Evolutionary conservation across 2,797 vertebrate genomes (phyloP).

Genomic region (Gadopsis bispinosus): DNA sequence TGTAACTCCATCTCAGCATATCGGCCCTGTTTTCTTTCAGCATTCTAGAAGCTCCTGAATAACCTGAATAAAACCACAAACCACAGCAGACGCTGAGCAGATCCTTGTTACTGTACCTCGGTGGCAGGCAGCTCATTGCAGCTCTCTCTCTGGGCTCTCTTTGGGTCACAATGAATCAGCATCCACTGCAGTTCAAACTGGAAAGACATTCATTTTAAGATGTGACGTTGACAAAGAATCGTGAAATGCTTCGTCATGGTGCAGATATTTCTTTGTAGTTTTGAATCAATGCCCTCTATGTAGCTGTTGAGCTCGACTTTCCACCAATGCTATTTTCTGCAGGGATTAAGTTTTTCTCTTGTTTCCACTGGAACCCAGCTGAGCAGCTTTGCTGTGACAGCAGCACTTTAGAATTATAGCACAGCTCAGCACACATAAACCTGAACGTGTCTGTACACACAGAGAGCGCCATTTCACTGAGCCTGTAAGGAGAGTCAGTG

Average conservation of each 20-base stretch:
- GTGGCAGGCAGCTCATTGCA: slow-evolving; percentile 86
- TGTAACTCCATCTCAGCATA: slow-evolving; percentile 39
- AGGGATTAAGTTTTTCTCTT: slow-evolving; percentile 58
- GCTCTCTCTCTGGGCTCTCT: slow-evolving; percentile 88
- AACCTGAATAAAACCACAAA: slow-evolving; percentile 60
- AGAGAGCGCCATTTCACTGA: slow-evolving; percentile 38
- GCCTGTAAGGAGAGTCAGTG: slow-evolving; percentile 10
- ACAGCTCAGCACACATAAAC: slow-evolving; percentile 68
- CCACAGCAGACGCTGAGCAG: slow-evolving; percentile 60
- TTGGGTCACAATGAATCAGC: slow-evolving; percentile 89
- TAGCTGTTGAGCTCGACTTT: slow-evolving; percentile 51
- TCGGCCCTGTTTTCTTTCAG: slow-evolving; percentile 28
- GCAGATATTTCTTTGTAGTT: slow-evolving; percentile 24
- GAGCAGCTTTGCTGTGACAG: slow-evolving; percentile 71
- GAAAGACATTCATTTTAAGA: slow-evolving; percentile 38
- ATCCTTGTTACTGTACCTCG: slow-evolving; percentile 81
- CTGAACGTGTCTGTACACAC: slow-evolving; percentile 45
- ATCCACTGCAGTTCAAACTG: slow-evolving; percentile 91
- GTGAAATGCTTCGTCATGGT: not conserved
- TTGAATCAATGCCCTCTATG: slow-evolving; percentile 27
- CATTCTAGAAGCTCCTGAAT: slow-evolving; percentile 20
- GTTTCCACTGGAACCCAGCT: slow-evolving; percentile 61
- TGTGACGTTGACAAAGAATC: not conserved
- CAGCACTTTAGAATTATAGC: slow-evolving; percentile 72
- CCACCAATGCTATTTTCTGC: slow-evolving; percentile 49